Percentiles rank a stretch among this genome's conserved stretches.
phyloP scores from a whole-genome alignment of 2,113 vertebrate genomes.

The Alligator sinensis region DNA sequence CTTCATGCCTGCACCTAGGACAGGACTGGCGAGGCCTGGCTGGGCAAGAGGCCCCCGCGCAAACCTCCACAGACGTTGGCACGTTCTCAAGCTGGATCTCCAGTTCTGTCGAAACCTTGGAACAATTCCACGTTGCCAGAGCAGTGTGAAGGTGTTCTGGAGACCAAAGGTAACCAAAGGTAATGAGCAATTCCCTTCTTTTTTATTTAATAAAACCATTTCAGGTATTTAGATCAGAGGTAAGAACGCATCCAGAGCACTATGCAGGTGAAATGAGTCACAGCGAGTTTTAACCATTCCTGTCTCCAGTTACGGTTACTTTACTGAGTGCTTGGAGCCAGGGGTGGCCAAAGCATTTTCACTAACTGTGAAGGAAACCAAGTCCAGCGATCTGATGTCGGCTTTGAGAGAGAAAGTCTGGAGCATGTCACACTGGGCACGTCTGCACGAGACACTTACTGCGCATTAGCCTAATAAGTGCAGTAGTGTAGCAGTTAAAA shows the following conservation, averaged over 20 bases:
- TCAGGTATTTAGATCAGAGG: neutral
- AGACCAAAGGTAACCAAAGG: too few species aligned
- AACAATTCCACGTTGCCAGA: neutral
- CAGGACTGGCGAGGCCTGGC: neutral
- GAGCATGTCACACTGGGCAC: too few species aligned
- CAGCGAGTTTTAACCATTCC: fast-evolving
- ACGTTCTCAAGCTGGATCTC: too few species aligned
- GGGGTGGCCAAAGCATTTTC: neutral
- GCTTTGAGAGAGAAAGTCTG: neutral
- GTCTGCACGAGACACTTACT: too few species aligned
- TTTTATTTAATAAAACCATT: neutral
- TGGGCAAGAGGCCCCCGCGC: neutral
- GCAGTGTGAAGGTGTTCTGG: neutral
- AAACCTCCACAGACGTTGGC: too few species aligned
- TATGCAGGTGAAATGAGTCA: neutral
- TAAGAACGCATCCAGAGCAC: neutral
- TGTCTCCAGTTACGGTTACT: fast-evolving
- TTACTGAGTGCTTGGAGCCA: fast-evolving
- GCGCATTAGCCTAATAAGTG: too few species aligned
- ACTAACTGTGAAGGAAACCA: neutral
- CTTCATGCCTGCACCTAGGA: too few species aligned
- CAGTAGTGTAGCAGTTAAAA: neutral
- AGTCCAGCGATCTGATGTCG: fast-evolving
- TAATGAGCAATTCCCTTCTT: neutral
- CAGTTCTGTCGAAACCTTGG: too few species aligned